A percentile compares a stretch with the other conserved stretches of the same genome.
Evolutionary conservation across 2,797 vertebrate genomes (phyloP).

Genomic region (Enteromius fasciolatus): DNA sequence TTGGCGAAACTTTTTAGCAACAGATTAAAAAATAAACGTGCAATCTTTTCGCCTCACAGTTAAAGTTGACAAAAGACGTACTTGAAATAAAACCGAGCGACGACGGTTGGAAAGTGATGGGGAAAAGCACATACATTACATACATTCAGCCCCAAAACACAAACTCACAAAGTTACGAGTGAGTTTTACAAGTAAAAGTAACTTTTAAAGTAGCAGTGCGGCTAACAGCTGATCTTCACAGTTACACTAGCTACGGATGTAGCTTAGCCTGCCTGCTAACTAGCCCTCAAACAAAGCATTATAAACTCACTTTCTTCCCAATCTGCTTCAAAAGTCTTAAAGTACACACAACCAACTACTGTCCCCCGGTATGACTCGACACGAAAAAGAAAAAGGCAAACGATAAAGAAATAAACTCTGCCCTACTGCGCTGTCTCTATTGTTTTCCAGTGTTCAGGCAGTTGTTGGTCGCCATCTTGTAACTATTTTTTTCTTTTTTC

Average conservation of each 20-base stretch:
- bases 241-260: constrained; percentile 63
- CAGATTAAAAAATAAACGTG: constrained; percentile 8
- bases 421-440: constrained; percentile 73
- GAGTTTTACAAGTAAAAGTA: constrained; percentile 24
- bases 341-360: constrained; percentile 36
- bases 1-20: neutral
- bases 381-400: constrained; percentile 29
- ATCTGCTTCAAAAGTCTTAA: constrained; percentile 51
- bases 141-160: neutral
- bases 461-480: constrained; percentile 80
- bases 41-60: neutral
- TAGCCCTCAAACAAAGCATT: constrained; percentile 68
- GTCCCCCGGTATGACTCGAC: constrained; percentile 11
- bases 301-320: constrained; percentile 47
- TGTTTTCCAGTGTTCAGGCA: constrained; percentile 80
- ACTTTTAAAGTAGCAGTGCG: constrained; percentile 53
- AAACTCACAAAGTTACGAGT: neutral
- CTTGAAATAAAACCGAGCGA: neutral
- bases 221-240: constrained; percentile 67
- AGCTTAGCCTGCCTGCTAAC: constrained; percentile 67
- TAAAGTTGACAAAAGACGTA: constrained; percentile 11
- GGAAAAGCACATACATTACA: neutral
- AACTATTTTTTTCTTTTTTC: constrained; percentile 68
- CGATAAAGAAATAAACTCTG: constrained; percentile 49
- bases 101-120: neutral